Conservation (phyloP, 2,797 vertebrate genomes). For the Spea hammondii region DNA sequence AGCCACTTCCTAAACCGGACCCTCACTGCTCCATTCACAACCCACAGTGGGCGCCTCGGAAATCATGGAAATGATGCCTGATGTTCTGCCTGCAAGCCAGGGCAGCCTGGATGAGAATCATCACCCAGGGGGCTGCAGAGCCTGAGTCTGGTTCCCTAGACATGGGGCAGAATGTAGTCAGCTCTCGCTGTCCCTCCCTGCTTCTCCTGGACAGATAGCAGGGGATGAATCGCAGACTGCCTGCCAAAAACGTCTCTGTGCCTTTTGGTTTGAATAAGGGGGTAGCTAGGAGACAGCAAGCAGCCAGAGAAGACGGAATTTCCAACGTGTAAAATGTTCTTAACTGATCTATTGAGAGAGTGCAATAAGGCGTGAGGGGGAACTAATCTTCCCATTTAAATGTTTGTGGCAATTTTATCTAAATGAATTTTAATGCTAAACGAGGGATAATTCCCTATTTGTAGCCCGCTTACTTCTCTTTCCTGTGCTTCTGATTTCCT, state of each 20-base stretch:
- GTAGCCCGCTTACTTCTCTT: slow-evolving; percentile 80
- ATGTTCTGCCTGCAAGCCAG: slow-evolving; percentile 23
- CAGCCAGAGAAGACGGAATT: slow-evolving; percentile 78
- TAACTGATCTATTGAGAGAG: slow-evolving; percentile 85
- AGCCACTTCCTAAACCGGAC: slow-evolving; percentile 32
- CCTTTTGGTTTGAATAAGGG: slow-evolving; percentile 67
- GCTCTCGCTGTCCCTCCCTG: slow-evolving; percentile 19
- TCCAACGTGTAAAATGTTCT: slow-evolving; percentile 80
- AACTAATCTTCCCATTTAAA: slow-evolving; percentile 95
- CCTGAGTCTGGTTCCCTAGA: slow-evolving; percentile 3
- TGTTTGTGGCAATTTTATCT: slow-evolving; percentile 93
- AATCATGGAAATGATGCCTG: slow-evolving; percentile 47
- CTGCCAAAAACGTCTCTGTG: slow-evolving; percentile 61
- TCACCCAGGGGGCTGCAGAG: slow-evolving; percentile 4
- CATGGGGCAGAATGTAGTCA: slow-evolving; percentile 28
- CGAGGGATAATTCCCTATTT: slow-evolving; percentile 86
- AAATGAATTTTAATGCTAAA: slow-evolving; percentile 92
- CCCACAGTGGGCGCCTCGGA: slow-evolving; percentile 55
- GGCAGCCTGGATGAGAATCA: slow-evolving; percentile 8
- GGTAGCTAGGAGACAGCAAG: slow-evolving; percentile 79
- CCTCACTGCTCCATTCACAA: slow-evolving; percentile 39
- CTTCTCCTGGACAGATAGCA: slow-evolving; percentile 46
- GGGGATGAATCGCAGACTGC: slow-evolving; percentile 60
- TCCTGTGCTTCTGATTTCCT: slow-evolving; percentile 74
- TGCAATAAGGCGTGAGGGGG: slow-evolving; percentile 96